Evolutionary conservation across 2,797 vertebrate species (phyloP).

Genomic region (Sternotherus odoratus): DNA sequence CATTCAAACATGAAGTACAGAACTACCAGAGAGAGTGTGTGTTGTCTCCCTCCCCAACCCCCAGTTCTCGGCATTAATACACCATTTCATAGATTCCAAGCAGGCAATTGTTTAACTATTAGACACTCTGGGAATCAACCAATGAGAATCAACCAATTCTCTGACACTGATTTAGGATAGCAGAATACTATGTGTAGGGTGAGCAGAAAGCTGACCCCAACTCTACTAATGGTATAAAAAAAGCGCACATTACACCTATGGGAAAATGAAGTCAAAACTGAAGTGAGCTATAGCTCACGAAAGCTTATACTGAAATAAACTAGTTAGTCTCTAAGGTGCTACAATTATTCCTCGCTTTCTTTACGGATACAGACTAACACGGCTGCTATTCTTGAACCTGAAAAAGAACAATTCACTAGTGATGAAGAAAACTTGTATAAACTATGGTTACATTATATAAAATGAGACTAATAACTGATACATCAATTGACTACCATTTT

Average conservation of each 20-base stretch:
- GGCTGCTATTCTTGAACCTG: too few species aligned
- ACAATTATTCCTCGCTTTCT: too few species aligned
- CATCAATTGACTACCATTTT: not conserved
- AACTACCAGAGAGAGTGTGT: not conserved
- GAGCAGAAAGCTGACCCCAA: not conserved
- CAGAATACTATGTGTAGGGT: not conserved
- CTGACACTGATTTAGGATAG: accelerated
- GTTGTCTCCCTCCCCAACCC: too few species aligned
- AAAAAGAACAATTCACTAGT: not conserved
- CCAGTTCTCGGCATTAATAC: not conserved
- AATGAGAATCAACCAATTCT: not conserved
- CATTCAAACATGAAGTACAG: accelerated
- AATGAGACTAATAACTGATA: not conserved
- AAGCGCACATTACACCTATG: not conserved
- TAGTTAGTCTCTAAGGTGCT: too few species aligned
- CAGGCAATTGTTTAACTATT: not conserved
- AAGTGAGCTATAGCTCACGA: too few species aligned
- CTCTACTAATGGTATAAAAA: not conserved
- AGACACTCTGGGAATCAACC: not conserved
- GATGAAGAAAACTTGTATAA: not conserved
- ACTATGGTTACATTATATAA: not conserved
- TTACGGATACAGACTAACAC: too few species aligned
- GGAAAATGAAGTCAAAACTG: accelerated
- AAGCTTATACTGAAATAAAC: too few species aligned
- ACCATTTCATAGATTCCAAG: not conserved